Percentiles rank a stretch among this genome's conserved stretches.
Evolutionary conservation across 2,113 vertebrate genomes (phyloP).

Genomic region (Anguilla rostrata): DNA sequence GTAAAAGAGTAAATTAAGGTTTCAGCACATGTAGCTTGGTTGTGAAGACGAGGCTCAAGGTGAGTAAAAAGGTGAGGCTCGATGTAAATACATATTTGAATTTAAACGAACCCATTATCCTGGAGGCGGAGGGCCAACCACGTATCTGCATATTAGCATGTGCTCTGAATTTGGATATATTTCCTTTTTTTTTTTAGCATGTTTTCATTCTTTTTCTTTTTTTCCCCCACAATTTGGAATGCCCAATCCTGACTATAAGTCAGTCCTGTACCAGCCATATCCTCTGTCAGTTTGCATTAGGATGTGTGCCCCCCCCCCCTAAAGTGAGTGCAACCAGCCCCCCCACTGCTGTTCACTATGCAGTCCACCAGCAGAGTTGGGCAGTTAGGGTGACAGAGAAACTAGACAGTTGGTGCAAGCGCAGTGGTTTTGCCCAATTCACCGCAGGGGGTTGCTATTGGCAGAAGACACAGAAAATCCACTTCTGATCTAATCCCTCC

Average conservation of each 20-base stretch:
- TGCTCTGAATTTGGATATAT: neutral
- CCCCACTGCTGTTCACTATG: too few relatives aligned
- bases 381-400: too few relatives aligned
- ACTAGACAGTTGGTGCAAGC: too few relatives aligned
- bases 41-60: neutral
- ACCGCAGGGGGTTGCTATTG: too few relatives aligned
- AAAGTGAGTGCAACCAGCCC: too few relatives aligned
- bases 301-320: too few relatives aligned
- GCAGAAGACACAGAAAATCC: too few relatives aligned
- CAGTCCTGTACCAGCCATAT: neutral
- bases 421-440: too few relatives aligned
- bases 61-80: neutral
- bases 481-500: too few relatives aligned
- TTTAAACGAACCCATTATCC: neutral
- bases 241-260: neutral
- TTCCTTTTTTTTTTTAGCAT: neutral
- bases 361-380: too few relatives aligned
- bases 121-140: neutral
- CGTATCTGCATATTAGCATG: neutral
- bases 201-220: neutral
- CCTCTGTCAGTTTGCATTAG: neutral
- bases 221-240: neutral
- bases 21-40: neutral
- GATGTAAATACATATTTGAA: neutral
- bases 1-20: neutral